Percentiles rank a stretch among this genome's conserved stretches.
Evolutionary conservation across 2,113 vertebrate genomes (phyloP).

Genomic region (Gavia stellata): DNA sequence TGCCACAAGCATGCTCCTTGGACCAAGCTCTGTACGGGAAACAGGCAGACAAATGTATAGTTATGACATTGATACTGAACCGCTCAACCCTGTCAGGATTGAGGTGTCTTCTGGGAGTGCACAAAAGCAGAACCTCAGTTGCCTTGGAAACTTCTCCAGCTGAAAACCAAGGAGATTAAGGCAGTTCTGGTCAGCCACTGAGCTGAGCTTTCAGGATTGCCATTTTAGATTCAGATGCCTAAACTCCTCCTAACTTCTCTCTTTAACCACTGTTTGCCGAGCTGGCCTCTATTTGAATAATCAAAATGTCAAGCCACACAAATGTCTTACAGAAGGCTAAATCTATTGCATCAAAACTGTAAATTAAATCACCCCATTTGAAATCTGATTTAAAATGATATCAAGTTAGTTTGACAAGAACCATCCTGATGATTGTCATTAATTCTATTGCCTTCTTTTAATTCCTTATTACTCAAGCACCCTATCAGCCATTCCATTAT

Average conservation of each 20-base stretch:
- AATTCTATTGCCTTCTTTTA: neutral
- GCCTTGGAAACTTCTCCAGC: slow-evolving; percentile 65
- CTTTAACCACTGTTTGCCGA: neutral
- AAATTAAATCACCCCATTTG: neutral
- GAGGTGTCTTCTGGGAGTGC: slow-evolving; percentile 60
- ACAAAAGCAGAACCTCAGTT: slow-evolving; percentile 64
- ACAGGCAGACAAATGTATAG: slow-evolving; percentile 48
- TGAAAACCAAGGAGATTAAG: slow-evolving; percentile 38
- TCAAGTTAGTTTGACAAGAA: slow-evolving; percentile 13
- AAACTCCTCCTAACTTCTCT: slow-evolving; percentile 15
- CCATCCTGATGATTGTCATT: neutral
- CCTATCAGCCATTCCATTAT: slow-evolving; percentile 51
- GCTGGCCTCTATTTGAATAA: neutral
- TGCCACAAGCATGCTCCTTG: neutral
- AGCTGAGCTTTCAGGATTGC: neutral
- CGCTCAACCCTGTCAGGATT: slow-evolving; percentile 40
- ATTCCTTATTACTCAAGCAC: slow-evolving; percentile 45
- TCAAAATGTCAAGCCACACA: neutral
- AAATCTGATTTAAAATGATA: slow-evolving; percentile 12
- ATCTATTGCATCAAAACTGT: neutral
- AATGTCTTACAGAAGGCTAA: neutral
- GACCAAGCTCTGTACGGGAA: neutral
- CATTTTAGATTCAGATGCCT: neutral
- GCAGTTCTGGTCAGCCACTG: neutral
- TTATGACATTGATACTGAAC: slow-evolving; percentile 51